Evolutionary conservation across 2,888 invertebrate species (phyloP).

Genomic region (Tenthredo scrophulariae): DNA sequence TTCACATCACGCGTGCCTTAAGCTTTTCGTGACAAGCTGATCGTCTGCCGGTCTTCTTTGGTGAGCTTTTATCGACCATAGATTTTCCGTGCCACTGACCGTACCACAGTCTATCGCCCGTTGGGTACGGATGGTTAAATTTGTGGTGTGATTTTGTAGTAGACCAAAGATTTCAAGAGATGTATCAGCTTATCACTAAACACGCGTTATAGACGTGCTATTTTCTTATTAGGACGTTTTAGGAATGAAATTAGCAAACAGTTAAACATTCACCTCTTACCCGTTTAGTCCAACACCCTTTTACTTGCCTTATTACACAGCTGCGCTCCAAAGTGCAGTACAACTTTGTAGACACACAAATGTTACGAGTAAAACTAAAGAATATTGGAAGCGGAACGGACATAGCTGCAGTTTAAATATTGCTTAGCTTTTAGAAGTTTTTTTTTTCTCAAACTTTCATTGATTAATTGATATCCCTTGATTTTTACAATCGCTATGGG

Average conservation of each 20-base stretch:
- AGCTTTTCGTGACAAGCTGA: constrained; percentile 30
- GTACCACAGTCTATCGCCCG: background rate
- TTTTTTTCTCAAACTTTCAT: background rate
- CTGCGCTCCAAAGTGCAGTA: constrained; percentile 3
- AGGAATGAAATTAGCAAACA: background rate
- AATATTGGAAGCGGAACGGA: background rate
- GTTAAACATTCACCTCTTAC: constrained; percentile 39
- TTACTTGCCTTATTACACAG: constrained; percentile 12
- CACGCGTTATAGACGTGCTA: background rate
- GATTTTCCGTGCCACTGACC: constrained; percentile 43
- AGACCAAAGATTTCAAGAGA: background rate
- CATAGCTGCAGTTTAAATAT: background rate
- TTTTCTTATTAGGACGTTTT: background rate
- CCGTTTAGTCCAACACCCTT: constrained; percentile 15
- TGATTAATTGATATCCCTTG: background rate
- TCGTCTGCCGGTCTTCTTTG: background rate
- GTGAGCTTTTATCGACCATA: constrained; percentile 40
- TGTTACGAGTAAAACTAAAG: background rate
- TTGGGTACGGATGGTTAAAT: constrained; percentile 24
- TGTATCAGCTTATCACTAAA: constrained; percentile 9
- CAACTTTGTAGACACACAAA: background rate
- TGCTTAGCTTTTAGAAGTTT: background rate
- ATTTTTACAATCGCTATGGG: background rate
- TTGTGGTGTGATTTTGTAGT: background rate
- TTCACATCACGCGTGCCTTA: background rate